Base-by-base conservation (phyloP, 1,140 invertebrate species). In the Lepeophtheirus salmonis region DNA sequence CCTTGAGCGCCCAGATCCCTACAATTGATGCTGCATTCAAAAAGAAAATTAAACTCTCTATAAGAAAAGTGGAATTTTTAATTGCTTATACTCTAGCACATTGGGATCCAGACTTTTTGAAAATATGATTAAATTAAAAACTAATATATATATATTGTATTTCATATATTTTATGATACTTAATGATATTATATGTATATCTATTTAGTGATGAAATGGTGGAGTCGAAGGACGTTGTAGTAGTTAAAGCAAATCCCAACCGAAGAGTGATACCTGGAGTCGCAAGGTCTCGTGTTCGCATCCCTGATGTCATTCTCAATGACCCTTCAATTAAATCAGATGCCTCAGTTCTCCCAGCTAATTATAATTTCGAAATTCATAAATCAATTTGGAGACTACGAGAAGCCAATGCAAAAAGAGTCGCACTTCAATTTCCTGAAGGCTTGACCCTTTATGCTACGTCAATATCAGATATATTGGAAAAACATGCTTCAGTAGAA, bases 291-390 rank as follows among this genome's bases (percentile, higher is more conserved):
- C 54, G 65, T 3, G 69, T 68, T 49, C 67, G 67, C 74, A 84
- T 94, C 65, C 89, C 89, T 1, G 80, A 83, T 64, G 81, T 84
- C 64, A 78, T 95, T 53, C 70, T 89, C 17, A 80, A 90, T 67
- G 79, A 95, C 77, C 76, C 80, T 6, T 65, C 81, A 63, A 69
- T 94, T 49, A 79, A 84, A 66, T 72, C 76, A 67, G 84, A 85
- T 2, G 80, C 83, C 59, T 73, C 78, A 64, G 70, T 73, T 52
- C 74, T 99, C 52, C 95, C 96, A 6, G 68, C 76, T 14, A 99
- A 99, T 76, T 99, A 99, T 68, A 97, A 96, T 74, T 98, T 99
- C 75, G 96, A 99, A 80, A 82, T 98, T 66, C 86, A 85, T 50
- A 99, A 98, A 73, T 97, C 94, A 0, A 83, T 98, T 70, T 98